Base-by-base conservation (phyloP, 2,113 vertebrate genomes). In the Bujurquina vittata region DNA sequence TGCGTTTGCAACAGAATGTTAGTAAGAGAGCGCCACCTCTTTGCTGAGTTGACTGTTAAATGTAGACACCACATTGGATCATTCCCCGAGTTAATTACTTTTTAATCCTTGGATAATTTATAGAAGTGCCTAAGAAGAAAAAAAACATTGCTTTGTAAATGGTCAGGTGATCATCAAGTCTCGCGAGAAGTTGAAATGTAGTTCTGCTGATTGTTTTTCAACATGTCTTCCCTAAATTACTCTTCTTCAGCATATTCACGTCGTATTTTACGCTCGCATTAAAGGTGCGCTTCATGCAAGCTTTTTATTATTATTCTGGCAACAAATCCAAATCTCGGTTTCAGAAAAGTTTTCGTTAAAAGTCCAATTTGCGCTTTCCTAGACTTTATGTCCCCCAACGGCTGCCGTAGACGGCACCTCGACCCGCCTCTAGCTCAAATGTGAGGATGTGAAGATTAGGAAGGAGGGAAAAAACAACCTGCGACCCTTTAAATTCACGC, bases 371-470 rank as follows among this genome's bases (percentile, higher is more conserved):
- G 31, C 10, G 52, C 10, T 29, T 35, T 40, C 58, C 3, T 1
- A 12, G 2, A 1, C 2, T 17, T 52, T 57, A 0, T 84, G 85
- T 65, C 74, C 63, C 22, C 1, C 2, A 0, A 0, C 23, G 73
- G 88, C 83, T 60, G 2, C 93, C 94, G 86, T 94, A 93, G 46
- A 4, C 22, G 15, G 14, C 55, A 15, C 15, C 4, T 31, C 7
- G 43, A 3, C 85, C 75, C 89, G 80, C 90, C 88, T 79, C 62
- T 26, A 2, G 40, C 40, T 83, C 61, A 83, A 79, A 83, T 12
- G 10, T 57, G 2, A 43, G 4, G 2, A 6, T 17, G 29, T 7
- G 15, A 5, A 43, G 63, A 12, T 29, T 29, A 65, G 52, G 37
- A 65, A 63, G 18, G 20, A 80, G 31, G 15, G 29, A 11, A 26